Evolutionary conservation across 2,797 vertebrate genomes (phyloP), one percentile per base, ranked within the genome.

Genomic region (Karalla daura): DNA sequence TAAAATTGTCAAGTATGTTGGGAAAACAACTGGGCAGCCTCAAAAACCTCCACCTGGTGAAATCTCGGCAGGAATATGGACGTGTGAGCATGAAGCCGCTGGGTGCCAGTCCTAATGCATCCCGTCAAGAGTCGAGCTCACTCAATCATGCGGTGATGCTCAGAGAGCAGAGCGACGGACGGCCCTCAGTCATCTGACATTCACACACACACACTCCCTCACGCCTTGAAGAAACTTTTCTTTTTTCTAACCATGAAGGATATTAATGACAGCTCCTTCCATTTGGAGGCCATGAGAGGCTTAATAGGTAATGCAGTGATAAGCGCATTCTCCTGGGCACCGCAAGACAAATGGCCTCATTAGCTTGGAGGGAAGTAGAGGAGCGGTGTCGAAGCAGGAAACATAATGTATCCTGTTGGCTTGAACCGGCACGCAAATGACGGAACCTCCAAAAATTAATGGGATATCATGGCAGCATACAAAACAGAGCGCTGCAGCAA

Each of bases 341-440:
- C 58, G 78, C 69, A 89, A 88, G 89, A 92, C 79, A 89, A 90
- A 90, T 87, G 69, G 82, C 76, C 87, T 89, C 90, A 87, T 90
- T 89, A 91, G 84, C 62, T 41, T 36, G 35, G 62, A 88, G 74
- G 76, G 80, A 86, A 84, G 70, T 69, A 56, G 28, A 59, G 37
- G 63, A 80, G 66, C 46, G 76, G 73, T 80, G 81, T 81, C 47
- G 15, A 71, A 74, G 84, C 76, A 77, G 73, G 70, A 89, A 89
- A 84, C 81, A 84, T 83, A 79, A 88, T 80, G 78, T 76, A 75
- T 87, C 88, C 80, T 67, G 69, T 88, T 81, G 63, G 76, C 66
- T 70, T 70, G 63, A 80, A 64, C 64, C 39, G 5, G 27, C 78
- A 80, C 76, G 83, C 66, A 86, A 87, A 88, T 84, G 74, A 85